phyloP scores from a whole-genome alignment of 2,888 invertebrate species.

The Lasioglossum figueresi region DNA sequence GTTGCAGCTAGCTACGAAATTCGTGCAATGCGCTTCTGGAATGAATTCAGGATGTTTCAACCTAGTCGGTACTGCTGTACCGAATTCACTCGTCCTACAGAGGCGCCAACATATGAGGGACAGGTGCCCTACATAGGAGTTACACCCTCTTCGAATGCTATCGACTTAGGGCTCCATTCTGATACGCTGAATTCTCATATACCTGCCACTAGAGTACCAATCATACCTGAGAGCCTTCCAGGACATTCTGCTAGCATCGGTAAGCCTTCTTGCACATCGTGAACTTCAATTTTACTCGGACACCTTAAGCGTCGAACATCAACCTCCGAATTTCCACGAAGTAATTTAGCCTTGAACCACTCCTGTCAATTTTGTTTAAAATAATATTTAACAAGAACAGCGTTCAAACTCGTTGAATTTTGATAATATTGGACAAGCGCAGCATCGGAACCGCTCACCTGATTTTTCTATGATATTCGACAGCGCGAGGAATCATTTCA shows the following conservation, averaged over 20 bases:
- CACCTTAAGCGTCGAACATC: background rate
- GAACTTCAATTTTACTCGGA: background rate
- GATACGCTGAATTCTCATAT: conserved; percentile 67
- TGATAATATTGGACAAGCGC: background rate
- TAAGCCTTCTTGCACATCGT: conserved; percentile 62
- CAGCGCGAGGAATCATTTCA: background rate
- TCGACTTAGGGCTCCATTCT: conserved; percentile 64
- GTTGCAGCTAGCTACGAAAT: conserved; percentile 73
- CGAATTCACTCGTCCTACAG: conserved; percentile 30
- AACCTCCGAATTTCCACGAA: too few species aligned
- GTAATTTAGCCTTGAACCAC: background rate
- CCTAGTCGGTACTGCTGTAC: conserved; percentile 35
- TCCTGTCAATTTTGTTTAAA: background rate
- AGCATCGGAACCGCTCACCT: background rate
- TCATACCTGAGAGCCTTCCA: conserved; percentile 71
- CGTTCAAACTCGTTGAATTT: background rate
- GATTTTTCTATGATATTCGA: background rate
- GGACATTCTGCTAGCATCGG: conserved; percentile 74
- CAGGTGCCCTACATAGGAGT: conserved; percentile 74
- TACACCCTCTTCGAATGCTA: conserved; percentile 63
- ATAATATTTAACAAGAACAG: background rate
- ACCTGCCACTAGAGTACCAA: conserved; percentile 55
- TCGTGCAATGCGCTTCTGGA: conserved; percentile 70
- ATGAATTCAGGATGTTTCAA: conserved; percentile 66
- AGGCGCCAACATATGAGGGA: conserved; percentile 76